Conservation (phyloP, 2,113 vertebrate genomes). For the Myrmecophaga tridactyla region DNA sequence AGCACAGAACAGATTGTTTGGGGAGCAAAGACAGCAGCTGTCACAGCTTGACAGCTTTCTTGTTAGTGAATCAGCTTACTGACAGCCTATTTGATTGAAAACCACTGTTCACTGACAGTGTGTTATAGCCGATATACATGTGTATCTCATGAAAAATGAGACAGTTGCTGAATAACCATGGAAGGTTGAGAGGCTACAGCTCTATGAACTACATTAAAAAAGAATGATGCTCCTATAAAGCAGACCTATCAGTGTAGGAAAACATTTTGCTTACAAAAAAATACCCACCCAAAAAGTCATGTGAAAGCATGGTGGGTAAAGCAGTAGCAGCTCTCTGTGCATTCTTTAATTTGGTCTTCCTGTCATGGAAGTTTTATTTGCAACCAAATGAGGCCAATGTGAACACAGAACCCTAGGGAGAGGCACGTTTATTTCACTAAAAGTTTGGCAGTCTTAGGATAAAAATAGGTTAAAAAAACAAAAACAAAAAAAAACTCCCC, state of each 20-base stretch:
- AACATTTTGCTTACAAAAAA: neutral
- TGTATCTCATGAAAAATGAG: conserved; percentile 73
- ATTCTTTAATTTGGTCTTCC: neutral
- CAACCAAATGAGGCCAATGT: neutral
- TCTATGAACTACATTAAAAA: conserved; percentile 61
- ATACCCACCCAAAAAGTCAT: neutral
- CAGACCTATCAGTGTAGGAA: neutral
- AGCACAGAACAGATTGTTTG: conserved; percentile 85
- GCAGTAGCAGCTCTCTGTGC: neutral
- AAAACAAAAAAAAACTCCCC: neutral
- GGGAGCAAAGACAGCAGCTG: conserved; percentile 85
- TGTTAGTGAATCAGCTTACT: conserved; percentile 85
- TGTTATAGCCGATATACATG: conserved; percentile 79
- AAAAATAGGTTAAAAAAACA: fast-evolving
- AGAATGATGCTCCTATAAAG: conserved; percentile 44
- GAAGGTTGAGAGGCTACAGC: conserved; percentile 54
- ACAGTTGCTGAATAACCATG: conserved; percentile 46
- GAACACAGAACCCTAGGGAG: neutral
- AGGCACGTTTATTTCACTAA: neutral
- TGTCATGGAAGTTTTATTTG: conserved; percentile 13
- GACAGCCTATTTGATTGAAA: conserved; percentile 85
- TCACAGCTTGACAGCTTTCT: conserved; percentile 85
- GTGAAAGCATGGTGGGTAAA: neutral
- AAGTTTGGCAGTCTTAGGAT: neutral
- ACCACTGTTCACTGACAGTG: conserved; percentile 81